These are phyloP conservation scores for Petrosia ficiformis DNA, from an alignment of 37 sponge, comb jelly and placozoan genomes.

Conservation along the genomic window DNA sequence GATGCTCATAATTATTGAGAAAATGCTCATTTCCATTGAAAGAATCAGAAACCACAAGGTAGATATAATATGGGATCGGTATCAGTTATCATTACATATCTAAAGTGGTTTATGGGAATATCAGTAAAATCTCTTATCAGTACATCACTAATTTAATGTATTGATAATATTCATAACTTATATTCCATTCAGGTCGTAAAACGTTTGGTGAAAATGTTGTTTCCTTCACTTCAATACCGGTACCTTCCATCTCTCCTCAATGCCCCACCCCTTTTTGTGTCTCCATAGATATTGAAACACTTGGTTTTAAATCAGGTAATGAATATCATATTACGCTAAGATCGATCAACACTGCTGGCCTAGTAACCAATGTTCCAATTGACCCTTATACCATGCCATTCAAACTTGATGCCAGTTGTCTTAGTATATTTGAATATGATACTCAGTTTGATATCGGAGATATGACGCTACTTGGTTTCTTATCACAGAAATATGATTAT, in stretches of 20 bases:
- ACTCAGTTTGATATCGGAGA: no score
- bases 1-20: no score
- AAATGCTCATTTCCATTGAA: no score
- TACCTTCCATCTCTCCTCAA: slow-evolving; percentile 25
- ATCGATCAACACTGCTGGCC: slow-evolving; percentile 45
- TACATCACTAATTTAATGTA: not conserved
- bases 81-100: no score
- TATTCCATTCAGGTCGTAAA: slow-evolving; percentile 6
- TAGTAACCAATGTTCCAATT: slow-evolving; percentile 14
- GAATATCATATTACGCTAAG: slow-evolving; percentile 43
- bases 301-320: slow-evolving; percentile 23
- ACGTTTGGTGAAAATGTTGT: slow-evolving; percentile 22
- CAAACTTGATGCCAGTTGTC: not conserved
- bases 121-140: no score
- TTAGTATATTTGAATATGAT: slow-evolving; percentile 32
- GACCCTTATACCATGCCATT: slow-evolving; percentile 9
- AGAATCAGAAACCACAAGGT: no score
- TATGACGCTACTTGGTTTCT: not conserved
- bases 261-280: slow-evolving; percentile 43
- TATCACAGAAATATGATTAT: slow-evolving; percentile 22
- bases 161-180: slow-evolving; percentile 1
- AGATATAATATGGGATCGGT: no score
- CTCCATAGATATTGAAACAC: slow-evolving; percentile 20
- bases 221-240: not conserved
- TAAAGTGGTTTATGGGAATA: no score